Percentiles rank a stretch among this genome's conserved stretches.
These are phyloP conservation scores for Indicator indicator DNA, from an alignment of 2,113 vertebrate genomes.

Conservation along the genomic window DNA sequence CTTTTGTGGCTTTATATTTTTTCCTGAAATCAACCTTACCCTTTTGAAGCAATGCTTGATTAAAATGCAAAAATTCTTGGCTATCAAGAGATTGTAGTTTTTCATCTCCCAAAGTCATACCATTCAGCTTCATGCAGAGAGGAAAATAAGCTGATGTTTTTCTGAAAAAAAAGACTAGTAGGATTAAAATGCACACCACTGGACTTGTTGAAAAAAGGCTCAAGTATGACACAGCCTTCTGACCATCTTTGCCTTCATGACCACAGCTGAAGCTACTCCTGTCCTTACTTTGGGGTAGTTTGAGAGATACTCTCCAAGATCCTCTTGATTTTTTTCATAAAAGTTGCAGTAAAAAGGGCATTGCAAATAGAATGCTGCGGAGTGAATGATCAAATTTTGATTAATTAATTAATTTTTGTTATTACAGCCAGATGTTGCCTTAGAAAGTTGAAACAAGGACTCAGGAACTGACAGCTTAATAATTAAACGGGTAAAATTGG, in stretches of 20 bases:
- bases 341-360: not conserved
- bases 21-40: not conserved
- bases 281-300: not conserved
- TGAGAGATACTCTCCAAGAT: not conserved
- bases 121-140: constrained; percentile 22
- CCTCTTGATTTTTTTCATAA: not conserved
- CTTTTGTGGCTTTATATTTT: not conserved
- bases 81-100: not conserved
- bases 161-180: constrained; percentile 43
- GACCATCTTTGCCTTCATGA: not conserved
- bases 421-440: constrained; percentile 71
- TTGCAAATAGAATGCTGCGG: constrained; percentile 22
- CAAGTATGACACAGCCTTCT: not conserved
- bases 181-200: not conserved
- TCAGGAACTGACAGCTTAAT: constrained; percentile 62
- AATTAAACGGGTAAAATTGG: constrained; percentile 73
- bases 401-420: constrained; percentile 69
- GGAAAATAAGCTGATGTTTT: not conserved
- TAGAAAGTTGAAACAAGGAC: constrained; percentile 72
- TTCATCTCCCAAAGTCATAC: not conserved
- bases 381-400: constrained; percentile 50
- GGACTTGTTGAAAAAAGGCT: not conserved
- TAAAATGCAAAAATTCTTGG: constrained; percentile 54
- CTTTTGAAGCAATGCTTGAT: constrained; percentile 30
- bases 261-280: not conserved